Evolutionary conservation across 2,888 invertebrate species (phyloP).

Genomic region (Sesia bembeciformis): DNA sequence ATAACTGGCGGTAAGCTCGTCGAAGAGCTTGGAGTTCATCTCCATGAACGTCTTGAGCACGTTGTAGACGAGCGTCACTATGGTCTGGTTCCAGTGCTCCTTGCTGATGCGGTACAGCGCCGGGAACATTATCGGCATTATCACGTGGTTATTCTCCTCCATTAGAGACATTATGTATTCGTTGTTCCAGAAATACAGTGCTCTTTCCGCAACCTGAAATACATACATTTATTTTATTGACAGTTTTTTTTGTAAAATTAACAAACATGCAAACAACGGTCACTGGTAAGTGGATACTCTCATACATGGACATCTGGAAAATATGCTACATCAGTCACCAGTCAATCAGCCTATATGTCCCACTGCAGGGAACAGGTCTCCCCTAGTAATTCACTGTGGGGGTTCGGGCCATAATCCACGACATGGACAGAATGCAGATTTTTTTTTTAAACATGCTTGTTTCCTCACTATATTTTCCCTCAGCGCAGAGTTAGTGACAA

Average conservation of each 20-base stretch:
- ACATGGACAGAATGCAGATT: too few relatives aligned
- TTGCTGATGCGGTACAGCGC: constrained; percentile 98
- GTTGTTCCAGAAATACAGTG: constrained; percentile 99
- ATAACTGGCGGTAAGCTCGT: constrained; percentile 98
- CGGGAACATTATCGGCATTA: constrained; percentile 99
- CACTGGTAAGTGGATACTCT: too few relatives aligned
- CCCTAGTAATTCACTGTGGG: too few relatives aligned
- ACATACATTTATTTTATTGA: not conserved
- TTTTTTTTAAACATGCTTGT: too few relatives aligned
- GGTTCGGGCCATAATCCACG: too few relatives aligned
- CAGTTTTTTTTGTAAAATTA: too few relatives aligned
- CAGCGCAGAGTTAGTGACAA: too few relatives aligned
- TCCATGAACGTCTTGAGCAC: constrained; percentile 99
- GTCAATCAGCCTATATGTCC: too few relatives aligned
- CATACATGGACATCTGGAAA: too few relatives aligned
- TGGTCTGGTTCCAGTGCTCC: constrained; percentile 99
- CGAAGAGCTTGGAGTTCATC: constrained; percentile 99
- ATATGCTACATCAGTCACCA: too few relatives aligned
- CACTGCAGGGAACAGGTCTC: not conserved
- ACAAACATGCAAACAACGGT: too few relatives aligned
- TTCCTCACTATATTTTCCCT: too few relatives aligned
- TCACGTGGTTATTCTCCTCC: constrained; percentile 98
- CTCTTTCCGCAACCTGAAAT: constrained; percentile 95
- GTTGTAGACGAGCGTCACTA: constrained; percentile 99
- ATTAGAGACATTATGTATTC: constrained; percentile 99